These are phyloP conservation scores for Eueremaeus valkanovi DNA, from an alignment of 2,888 invertebrate genomes.

Conservation along the genomic window DNA sequence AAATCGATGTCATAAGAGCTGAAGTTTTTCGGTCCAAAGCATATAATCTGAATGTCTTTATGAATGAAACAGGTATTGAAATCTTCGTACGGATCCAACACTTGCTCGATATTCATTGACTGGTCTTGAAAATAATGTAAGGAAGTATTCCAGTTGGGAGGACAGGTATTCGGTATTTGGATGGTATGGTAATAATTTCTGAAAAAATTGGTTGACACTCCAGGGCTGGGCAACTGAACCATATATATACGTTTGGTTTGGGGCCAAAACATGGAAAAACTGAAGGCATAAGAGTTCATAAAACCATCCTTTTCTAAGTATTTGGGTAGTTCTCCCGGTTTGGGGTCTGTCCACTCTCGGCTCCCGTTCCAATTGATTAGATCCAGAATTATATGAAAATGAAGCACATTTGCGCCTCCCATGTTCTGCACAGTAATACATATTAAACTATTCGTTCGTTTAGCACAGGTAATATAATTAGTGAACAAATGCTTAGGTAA, in stretches of 20 bases:
- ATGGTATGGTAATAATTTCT: not conserved
- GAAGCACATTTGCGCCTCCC: not conserved
- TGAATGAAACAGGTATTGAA: slow-evolving; percentile 12
- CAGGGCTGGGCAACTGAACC: not conserved
- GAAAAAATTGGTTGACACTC: not conserved
- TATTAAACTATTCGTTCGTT: too few relatives aligned
- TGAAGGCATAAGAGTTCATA: not conserved
- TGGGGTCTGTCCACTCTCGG: not conserved
- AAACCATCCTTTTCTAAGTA: not conserved
- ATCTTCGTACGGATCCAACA: not conserved
- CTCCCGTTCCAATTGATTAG: not conserved
- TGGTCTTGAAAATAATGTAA: not conserved
- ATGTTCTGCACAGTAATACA: too few relatives aligned
- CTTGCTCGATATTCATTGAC: not conserved
- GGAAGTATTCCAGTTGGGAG: not conserved
- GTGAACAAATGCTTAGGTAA: too few relatives aligned
- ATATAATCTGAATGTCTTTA: not conserved
- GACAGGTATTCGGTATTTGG: not conserved
- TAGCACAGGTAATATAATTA: too few relatives aligned
- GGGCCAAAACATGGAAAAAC: not conserved
- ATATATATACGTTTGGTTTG: not conserved
- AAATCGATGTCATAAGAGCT: slow-evolving; percentile 25
- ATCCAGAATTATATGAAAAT: not conserved
- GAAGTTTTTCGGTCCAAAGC: not conserved
- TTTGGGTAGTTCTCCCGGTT: not conserved